Evolutionary conservation across 2,113 vertebrate genomes (phyloP).

Genomic region (Mesoclemmys tuberculata): DNA sequence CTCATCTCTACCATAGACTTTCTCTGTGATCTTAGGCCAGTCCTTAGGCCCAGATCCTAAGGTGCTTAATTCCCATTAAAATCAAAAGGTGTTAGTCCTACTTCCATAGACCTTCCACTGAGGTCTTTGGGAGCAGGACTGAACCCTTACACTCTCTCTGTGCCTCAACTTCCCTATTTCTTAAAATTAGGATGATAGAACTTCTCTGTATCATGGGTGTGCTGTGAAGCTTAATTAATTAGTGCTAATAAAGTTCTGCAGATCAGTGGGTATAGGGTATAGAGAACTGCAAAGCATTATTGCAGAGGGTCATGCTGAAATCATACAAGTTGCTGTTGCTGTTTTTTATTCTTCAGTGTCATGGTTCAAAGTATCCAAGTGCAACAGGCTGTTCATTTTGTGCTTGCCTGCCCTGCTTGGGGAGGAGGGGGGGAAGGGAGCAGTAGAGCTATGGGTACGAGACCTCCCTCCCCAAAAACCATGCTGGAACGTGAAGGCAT

Average conservation of each 20-base stretch:
- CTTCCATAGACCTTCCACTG: background rate
- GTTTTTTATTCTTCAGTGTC: background rate
- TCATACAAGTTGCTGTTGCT: background rate
- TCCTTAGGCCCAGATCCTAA: background rate
- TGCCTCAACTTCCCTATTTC: background rate
- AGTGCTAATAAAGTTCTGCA: background rate
- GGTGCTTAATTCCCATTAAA: background rate
- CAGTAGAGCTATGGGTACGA: background rate
- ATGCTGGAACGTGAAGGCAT: constrained; percentile 63
- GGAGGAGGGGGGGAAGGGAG: background rate
- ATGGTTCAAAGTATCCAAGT: background rate
- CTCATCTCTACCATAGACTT: background rate
- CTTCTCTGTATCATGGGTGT: background rate
- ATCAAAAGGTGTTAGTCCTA: background rate
- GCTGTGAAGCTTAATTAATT: background rate
- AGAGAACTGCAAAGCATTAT: background rate
- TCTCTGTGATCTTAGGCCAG: background rate
- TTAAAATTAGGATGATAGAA: background rate
- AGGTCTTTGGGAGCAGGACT: background rate
- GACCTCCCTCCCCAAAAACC: background rate
- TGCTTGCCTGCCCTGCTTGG: background rate
- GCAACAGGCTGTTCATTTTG: constrained; percentile 10
- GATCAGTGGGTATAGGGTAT: background rate
- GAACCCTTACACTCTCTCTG: background rate
- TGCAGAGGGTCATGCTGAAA: background rate